Percentiles rank a stretch among this genome's conserved stretches.
Conservation (phyloP, 2,797 vertebrate genomes). For the Neosalanx taihuensis region DNA sequence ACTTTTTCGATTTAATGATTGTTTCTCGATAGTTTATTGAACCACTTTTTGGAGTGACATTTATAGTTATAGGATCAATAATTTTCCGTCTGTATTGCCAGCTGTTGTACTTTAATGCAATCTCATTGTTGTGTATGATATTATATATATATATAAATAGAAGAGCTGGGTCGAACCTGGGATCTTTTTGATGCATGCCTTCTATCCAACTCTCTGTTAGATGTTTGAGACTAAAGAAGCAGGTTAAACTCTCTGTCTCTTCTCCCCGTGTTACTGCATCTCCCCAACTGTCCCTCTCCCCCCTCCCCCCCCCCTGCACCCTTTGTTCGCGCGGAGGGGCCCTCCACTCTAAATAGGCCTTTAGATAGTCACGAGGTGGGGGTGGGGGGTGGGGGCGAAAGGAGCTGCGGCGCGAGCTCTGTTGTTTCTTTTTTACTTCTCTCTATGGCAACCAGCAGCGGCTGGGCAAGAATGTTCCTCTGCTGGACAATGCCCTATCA, state of each 20-base stretch:
- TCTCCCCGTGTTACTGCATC: background rate
- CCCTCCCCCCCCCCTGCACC: conserved; percentile 66
- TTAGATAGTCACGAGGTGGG: conserved; percentile 75
- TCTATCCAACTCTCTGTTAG: background rate
- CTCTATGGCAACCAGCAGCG: conserved; percentile 94
- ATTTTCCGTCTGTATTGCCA: too few species aligned
- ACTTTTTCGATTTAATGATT: background rate
- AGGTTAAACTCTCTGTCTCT: conserved; percentile 32
- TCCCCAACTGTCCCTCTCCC: conserved; percentile 4
- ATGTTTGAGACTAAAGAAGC: background rate
- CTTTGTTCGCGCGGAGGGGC: conserved; percentile 75
- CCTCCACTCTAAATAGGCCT: conserved; percentile 80
- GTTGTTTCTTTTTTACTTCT: conserved; percentile 88
- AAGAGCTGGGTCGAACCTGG: too few species aligned
- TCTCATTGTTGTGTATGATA: too few species aligned
- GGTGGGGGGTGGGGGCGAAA: conserved; percentile 62
- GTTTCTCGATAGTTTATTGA: background rate
- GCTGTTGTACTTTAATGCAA: too few species aligned
- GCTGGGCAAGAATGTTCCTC: conserved; percentile 91
- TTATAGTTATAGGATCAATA: too few species aligned
- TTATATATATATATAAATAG: too few species aligned
- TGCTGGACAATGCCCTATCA: conserved; percentile 47
- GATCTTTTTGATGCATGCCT: too few species aligned
- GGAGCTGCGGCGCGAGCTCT: conserved; percentile 74
- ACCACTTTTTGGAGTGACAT: too few species aligned